A percentile compares a stretch with the other conserved stretches of the same genome.
Evolutionary conservation across 2,797 vertebrate genomes (phyloP).

Genomic region (Pitangus sulphuratus): DNA sequence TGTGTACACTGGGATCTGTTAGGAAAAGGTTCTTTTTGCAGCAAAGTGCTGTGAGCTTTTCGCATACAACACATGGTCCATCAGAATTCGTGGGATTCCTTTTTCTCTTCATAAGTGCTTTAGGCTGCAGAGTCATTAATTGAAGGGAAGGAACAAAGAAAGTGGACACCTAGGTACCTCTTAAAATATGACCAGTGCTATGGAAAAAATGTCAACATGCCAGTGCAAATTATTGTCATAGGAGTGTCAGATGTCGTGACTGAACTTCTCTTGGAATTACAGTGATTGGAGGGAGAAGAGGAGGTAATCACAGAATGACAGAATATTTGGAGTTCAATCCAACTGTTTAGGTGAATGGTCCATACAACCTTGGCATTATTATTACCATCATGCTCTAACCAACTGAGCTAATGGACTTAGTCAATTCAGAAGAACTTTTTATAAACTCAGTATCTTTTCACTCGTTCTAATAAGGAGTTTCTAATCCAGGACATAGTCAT

Average conservation of each 20-base stretch:
- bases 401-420: neutral
- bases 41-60: neutral
- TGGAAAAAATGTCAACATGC: neutral
- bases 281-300: neutral
- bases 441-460: neutral
- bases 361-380: neutral
- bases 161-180: neutral
- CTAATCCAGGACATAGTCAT: neutral
- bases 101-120: neutral
- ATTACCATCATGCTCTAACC: neutral
- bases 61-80: accelerated
- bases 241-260: neutral
- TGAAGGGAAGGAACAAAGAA: neutral
- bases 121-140: neutral
- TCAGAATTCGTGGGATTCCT: neutral
- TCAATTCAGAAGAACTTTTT: neutral
- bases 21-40: too few relatives aligned
- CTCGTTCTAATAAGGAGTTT: neutral
- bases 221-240: neutral
- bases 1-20: too few relatives aligned
- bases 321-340: neutral
- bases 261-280: neutral
- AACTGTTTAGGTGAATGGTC: neutral
- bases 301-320: neutral
- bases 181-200: neutral